Percentiles rank a stretch among this genome's conserved stretches.
Evolutionary conservation across 2,113 vertebrate genomes (phyloP).

Genomic region (Mastomys natalensis): DNA sequence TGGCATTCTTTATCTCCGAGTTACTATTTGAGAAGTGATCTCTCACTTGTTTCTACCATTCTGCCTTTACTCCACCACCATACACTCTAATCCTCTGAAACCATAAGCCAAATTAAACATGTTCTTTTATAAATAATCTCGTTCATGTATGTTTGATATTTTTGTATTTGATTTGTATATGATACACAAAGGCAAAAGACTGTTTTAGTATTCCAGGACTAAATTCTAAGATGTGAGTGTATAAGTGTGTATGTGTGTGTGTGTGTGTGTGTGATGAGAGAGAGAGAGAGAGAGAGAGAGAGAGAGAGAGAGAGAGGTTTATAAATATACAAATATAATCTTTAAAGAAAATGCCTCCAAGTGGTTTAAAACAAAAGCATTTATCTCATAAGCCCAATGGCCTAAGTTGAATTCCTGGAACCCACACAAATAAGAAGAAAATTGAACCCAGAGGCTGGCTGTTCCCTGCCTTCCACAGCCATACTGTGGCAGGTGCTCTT

Average conservation of each 20-base stretch:
- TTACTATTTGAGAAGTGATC: not conserved
- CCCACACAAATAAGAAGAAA: not conserved
- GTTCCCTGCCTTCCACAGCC: too few species aligned
- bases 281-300: too few species aligned
- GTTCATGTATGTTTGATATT: not conserved
- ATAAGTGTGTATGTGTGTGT: not conserved
- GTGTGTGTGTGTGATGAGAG: not conserved
- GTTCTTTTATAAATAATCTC: not conserved
- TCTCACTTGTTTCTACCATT: not conserved
- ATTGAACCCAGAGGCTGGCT: too few species aligned
- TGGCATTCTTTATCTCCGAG: not conserved
- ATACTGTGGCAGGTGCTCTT: not conserved
- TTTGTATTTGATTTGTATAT: too few species aligned
- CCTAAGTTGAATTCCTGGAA: not conserved
- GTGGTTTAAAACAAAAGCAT: not conserved
- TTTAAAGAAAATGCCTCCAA: not conserved
- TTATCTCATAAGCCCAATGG: not conserved
- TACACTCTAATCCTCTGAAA: not conserved
- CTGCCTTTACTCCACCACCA: not conserved
- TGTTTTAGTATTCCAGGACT: rapidly evolving
- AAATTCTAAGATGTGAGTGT: not conserved
- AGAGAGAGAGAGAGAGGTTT: not conserved
- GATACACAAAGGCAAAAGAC: not conserved
- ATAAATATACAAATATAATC: too few species aligned
- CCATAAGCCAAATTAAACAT: not conserved